Conservation (phyloP, 2,888 invertebrate species). For the Tupiocoris notatus region DNA sequence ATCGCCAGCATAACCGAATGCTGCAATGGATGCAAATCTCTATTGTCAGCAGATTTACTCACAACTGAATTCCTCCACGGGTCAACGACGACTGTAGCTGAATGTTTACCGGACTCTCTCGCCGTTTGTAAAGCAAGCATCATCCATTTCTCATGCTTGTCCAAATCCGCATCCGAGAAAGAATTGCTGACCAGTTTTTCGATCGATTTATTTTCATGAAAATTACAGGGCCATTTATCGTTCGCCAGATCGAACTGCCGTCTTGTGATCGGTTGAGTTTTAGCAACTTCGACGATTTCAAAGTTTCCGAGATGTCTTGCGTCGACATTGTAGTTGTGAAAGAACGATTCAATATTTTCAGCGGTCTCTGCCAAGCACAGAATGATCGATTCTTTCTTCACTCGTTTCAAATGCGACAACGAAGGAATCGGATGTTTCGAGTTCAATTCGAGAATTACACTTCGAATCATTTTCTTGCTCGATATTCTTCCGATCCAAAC, state of each 20-base stretch:
- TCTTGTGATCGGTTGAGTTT: constrained; percentile 63
- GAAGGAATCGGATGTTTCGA: constrained; percentile 61
- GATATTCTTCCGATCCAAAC: constrained; percentile 64
- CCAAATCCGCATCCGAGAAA: constrained; percentile 60
- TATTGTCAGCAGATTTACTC: constrained; percentile 63
- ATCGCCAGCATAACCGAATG: constrained; percentile 84
- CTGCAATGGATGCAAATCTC: constrained; percentile 66
- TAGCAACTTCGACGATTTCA: constrained; percentile 61
- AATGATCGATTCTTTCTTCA: constrained; percentile 56
- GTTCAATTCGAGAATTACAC: constrained; percentile 62
- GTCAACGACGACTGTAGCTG: constrained; percentile 71
- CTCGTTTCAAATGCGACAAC: constrained; percentile 72
- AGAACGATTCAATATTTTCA: constrained; percentile 55
- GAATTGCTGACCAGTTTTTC: constrained; percentile 65
- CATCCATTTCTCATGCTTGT: constrained; percentile 62
- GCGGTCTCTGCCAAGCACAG: constrained; percentile 44
- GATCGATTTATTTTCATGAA: constrained; percentile 74
- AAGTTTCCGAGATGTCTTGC: constrained; percentile 59
- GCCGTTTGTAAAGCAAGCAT: constrained; percentile 60
- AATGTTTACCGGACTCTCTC: constrained; percentile 51
- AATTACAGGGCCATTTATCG: constrained; percentile 77
- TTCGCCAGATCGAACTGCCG: constrained; percentile 64
- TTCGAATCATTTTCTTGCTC: constrained; percentile 64
- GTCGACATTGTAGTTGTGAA: constrained; percentile 57
- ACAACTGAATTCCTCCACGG: constrained; percentile 65